Evolutionary conservation across 2,888 invertebrate genomes (phyloP).

Genomic region (Drosophila suboccidentalis): DNA sequence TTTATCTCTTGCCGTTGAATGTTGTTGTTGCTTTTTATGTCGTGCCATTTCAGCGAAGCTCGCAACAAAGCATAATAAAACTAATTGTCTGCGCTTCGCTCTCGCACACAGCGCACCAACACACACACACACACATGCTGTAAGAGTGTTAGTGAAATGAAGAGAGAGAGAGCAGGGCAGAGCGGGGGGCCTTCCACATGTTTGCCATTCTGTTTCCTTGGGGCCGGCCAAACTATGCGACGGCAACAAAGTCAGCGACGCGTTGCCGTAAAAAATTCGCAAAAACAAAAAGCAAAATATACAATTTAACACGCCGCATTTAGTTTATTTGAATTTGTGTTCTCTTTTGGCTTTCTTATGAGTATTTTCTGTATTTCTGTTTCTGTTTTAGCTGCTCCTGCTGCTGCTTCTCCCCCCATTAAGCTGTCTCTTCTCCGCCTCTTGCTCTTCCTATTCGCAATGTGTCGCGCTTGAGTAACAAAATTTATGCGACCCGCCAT

Average conservation of each 20-base stretch:
- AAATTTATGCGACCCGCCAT: slow-evolving; percentile 74
- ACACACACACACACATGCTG: slow-evolving; percentile 24
- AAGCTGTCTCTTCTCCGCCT: neutral
- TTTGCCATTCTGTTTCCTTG: slow-evolving; percentile 78
- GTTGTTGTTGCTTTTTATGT: slow-evolving; percentile 68
- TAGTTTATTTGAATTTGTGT: slow-evolving; percentile 63
- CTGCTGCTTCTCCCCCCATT: slow-evolving; percentile 1
- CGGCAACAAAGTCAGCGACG: slow-evolving; percentile 61
- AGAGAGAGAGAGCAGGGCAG: slow-evolving; percentile 14
- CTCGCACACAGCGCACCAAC: slow-evolving; percentile 68
- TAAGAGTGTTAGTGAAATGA: slow-evolving; percentile 15
- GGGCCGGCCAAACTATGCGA: slow-evolving; percentile 61
- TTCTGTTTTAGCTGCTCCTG: slow-evolving; percentile 21
- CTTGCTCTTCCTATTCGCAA: slow-evolving; percentile 26
- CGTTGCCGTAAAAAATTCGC: slow-evolving; percentile 59
- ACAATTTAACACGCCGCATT: slow-evolving; percentile 71
- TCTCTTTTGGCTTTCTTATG: slow-evolving; percentile 48
- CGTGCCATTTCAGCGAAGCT: slow-evolving; percentile 81
- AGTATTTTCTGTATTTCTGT: slow-evolving; percentile 20
- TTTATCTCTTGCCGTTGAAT: slow-evolving; percentile 51
- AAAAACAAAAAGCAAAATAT: slow-evolving; percentile 23
- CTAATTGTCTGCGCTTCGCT: slow-evolving; percentile 82
- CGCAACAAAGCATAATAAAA: slow-evolving; percentile 81
- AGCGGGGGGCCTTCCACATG: slow-evolving; percentile 56
- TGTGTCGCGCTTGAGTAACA: slow-evolving; percentile 71